phyloP scores from a whole-genome alignment of 1,140 invertebrate species.

The Drosophila trapezifrons region DNA sequence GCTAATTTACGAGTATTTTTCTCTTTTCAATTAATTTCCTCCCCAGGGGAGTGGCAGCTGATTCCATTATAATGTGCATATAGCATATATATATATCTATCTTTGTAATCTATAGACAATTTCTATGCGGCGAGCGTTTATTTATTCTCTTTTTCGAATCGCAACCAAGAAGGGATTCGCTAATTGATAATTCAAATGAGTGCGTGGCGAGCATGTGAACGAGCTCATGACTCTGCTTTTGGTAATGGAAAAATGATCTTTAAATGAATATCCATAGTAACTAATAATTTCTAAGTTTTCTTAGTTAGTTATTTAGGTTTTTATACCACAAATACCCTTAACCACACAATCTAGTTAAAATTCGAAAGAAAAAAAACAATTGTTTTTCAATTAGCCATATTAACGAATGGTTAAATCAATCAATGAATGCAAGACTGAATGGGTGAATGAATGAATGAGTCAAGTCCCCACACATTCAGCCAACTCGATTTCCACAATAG shows the following conservation, averaged over 20 bases:
- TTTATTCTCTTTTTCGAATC: neutral
- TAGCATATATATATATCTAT: conserved; percentile 10
- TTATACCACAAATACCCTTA: neutral
- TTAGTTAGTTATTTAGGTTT: neutral
- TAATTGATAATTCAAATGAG: conserved; percentile 49
- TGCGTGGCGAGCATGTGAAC: conserved; percentile 24
- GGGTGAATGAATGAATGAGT: neutral
- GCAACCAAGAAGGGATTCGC: conserved; percentile 33
- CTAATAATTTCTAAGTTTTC: neutral
- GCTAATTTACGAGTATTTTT: conserved; percentile 65
- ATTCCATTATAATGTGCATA: conserved; percentile 29
- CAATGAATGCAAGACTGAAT: conserved; percentile 15
- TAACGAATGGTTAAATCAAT: conserved; percentile 27
- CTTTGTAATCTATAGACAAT: conserved; percentile 18
- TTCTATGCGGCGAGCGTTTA: conserved; percentile 43
- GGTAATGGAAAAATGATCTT: conserved; percentile 8
- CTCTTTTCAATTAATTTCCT: conserved; percentile 65
- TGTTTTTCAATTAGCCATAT: conserved; percentile 5
- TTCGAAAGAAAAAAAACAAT: neutral
- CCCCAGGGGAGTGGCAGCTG: conserved; percentile 23
- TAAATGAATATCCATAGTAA: neutral
- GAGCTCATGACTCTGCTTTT: neutral
- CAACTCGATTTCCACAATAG: neutral
- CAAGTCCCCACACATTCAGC: too few species aligned
- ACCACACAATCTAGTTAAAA: neutral